phyloP scores from a whole-genome alignment of 2,797 vertebrate species.

The Fratercula arctica region DNA sequence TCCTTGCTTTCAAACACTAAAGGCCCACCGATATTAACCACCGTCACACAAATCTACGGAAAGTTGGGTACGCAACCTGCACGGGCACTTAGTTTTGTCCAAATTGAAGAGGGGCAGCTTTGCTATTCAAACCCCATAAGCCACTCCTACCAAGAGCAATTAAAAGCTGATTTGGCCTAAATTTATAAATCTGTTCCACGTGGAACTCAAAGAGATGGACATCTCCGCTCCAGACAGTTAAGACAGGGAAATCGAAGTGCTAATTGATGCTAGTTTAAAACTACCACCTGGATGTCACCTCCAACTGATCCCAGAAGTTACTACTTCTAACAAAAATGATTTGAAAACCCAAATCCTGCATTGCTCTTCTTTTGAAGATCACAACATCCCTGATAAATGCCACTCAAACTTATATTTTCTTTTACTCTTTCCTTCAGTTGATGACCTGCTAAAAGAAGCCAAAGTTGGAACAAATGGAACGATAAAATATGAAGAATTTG shows the following conservation, averaged over 20 bases:
- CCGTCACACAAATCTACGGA: background rate
- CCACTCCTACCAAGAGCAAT: background rate
- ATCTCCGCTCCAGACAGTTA: background rate
- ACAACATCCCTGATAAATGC: fast-evolving
- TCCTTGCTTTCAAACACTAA: background rate
- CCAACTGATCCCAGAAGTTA: background rate
- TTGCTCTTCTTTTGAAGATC: background rate
- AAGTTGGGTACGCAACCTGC: background rate
- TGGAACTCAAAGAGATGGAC: background rate
- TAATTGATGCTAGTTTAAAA: background rate
- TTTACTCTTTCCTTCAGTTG: slow-evolving; percentile 79
- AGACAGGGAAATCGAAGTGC: fast-evolving
- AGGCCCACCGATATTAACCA: fast-evolving
- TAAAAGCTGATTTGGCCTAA: background rate
- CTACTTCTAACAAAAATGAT: fast-evolving
- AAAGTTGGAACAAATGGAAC: slow-evolving; percentile 81
- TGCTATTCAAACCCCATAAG: background rate
- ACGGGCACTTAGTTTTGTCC: background rate
- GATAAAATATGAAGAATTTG: slow-evolving; percentile 88
- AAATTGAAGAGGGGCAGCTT: background rate
- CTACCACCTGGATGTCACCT: background rate
- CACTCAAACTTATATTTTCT: background rate
- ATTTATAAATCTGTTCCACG: background rate
- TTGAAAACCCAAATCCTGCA: background rate
- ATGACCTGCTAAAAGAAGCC: slow-evolving; percentile 89